These are phyloP conservation scores for Opisthocomus hoazin DNA, from an alignment of 2,113 vertebrate species.

Conservation along the genomic window DNA sequence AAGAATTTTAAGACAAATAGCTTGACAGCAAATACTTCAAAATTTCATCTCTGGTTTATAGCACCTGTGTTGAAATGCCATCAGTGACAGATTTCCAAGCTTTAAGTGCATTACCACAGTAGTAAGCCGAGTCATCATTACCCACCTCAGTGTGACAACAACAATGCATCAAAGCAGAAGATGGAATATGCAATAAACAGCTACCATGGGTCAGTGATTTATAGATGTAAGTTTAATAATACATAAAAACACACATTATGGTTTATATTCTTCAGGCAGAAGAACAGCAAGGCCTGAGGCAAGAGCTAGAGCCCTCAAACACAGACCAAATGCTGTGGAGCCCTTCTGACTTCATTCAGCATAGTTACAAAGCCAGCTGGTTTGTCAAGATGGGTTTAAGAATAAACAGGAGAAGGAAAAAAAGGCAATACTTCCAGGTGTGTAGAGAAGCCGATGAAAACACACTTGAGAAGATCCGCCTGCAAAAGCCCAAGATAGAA, in stretches of 20 bases:
- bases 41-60: conserved; percentile 4
- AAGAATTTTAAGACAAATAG: neutral
- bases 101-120: conserved; percentile 37
- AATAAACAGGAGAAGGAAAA: neutral
- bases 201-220: conserved; percentile 38
- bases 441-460: neutral
- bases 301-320: neutral
- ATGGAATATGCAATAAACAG: conserved; percentile 37
- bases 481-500: neutral
- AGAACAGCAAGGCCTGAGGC: neutral
- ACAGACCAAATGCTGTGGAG: neutral
- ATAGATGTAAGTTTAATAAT: conserved; percentile 29
- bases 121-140: conserved; percentile 36
- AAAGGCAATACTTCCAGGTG: neutral
- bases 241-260: neutral
- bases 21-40: conserved; percentile 7
- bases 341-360: neutral
- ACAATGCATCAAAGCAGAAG: conserved; percentile 47
- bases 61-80: neutral
- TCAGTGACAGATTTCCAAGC: conserved; percentile 35
- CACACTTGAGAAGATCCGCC: neutral
- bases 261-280: neutral
- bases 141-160: conserved; percentile 38
- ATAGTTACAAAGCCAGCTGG: neutral
- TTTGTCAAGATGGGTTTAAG: neutral